These are phyloP conservation scores for Thelaira solivaga DNA, from an alignment of 2,888 invertebrate genomes.

Conservation along the genomic window DNA sequence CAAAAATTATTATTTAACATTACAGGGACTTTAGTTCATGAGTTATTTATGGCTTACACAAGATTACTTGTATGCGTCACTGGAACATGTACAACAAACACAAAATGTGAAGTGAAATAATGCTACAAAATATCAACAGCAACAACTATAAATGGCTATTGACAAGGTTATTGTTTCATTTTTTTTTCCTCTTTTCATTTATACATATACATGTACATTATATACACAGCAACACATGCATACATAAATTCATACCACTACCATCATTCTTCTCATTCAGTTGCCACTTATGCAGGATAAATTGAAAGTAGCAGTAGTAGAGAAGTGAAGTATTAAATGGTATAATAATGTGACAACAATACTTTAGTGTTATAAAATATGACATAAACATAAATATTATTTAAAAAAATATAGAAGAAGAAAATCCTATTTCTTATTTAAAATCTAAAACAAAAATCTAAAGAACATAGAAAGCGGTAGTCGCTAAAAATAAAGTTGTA, in stretches of 20 bases:
- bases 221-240: background rate
- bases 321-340: constrained; percentile 34
- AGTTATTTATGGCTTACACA: constrained; percentile 59
- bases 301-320: background rate
- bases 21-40: constrained; percentile 57
- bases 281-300: background rate
- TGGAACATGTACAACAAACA: background rate
- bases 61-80: constrained; percentile 41
- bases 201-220: too few relatives aligned
- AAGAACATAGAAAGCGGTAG: too few relatives aligned
- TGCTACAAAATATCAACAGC: background rate
- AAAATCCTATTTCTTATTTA: background rate
- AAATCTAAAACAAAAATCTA: background rate
- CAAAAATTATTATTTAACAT: constrained; percentile 36
- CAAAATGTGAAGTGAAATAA: too few relatives aligned
- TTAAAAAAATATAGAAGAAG: background rate
- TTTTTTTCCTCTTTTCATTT: background rate
- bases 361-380: constrained; percentile 19
- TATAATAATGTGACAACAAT: constrained; percentile 51
- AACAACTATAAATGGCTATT: background rate
- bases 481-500: too few relatives aligned
- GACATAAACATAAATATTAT: background rate
- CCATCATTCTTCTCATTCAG: background rate
- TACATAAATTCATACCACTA: background rate
- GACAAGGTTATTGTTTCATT: constrained; percentile 8